phyloP scores from a whole-genome alignment of 2,888 invertebrate species.

The Cancer borealis region DNA sequence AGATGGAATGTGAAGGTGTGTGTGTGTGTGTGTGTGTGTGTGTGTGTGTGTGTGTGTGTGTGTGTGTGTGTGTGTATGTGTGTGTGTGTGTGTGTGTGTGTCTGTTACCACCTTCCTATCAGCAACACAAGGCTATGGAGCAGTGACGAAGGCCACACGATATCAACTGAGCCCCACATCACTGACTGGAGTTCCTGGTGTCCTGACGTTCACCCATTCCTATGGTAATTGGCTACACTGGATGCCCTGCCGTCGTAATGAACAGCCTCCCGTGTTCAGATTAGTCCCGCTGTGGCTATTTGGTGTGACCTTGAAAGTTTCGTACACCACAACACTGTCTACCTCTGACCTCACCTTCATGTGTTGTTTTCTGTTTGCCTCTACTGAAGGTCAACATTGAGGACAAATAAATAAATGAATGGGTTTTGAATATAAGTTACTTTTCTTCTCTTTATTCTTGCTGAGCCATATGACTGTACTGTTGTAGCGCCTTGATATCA shows the following conservation, averaged over 20 bases:
- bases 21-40: too few species aligned
- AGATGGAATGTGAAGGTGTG: too few species aligned
- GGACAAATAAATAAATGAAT: too few species aligned
- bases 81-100: background rate
- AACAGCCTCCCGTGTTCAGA: background rate
- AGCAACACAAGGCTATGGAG: background rate
- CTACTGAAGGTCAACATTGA: too few species aligned
- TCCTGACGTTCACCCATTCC: background rate
- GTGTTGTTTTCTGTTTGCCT: too few species aligned
- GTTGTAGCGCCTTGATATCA: too few species aligned
- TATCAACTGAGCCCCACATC: background rate
- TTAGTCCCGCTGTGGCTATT: constrained; percentile 10
- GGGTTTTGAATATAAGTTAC: too few species aligned
- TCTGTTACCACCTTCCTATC: background rate
- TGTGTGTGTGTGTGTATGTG: constrained; percentile 3
- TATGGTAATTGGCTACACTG: background rate
- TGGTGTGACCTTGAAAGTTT: background rate
- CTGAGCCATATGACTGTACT: too few species aligned
- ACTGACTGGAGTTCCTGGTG: background rate
- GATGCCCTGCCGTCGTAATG: background rate
- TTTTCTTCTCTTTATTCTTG: too few species aligned
- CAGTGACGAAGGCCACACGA: background rate
- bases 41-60: constrained; percentile 11
- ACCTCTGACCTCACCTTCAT: background rate
- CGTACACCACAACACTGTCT: background rate